phyloP scores from a whole-genome alignment of 2,888 invertebrate species.

The Cepaea hortensis region DNA sequence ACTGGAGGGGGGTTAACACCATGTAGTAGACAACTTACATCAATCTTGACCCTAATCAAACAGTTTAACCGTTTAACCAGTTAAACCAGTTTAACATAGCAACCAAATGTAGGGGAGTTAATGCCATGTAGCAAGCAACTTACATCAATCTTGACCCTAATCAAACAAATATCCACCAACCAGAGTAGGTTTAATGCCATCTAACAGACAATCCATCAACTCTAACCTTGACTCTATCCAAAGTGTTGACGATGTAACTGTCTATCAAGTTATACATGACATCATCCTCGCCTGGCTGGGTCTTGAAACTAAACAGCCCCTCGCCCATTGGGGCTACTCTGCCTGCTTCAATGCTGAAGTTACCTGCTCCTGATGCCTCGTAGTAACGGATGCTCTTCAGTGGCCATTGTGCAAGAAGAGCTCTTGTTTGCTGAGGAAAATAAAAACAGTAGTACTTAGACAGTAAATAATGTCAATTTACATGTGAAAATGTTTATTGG shows the following conservation, averaged over 20 bases:
- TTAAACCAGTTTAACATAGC: too few relatives aligned
- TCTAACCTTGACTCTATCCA: conserved; percentile 54
- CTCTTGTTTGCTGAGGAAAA: conserved; percentile 56
- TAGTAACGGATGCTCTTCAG: conserved; percentile 73
- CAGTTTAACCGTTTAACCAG: too few relatives aligned
- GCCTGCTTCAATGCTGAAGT: conserved; percentile 72
- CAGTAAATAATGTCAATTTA: neutral
- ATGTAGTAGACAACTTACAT: too few relatives aligned
- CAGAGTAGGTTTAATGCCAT: too few relatives aligned
- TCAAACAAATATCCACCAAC: too few relatives aligned
- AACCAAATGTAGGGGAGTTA: too few relatives aligned
- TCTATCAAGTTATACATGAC: conserved; percentile 71
- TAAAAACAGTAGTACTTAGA: neutral
- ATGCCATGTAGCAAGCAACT: too few relatives aligned
- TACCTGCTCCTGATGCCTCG: conserved; percentile 71
- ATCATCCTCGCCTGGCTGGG: conserved; percentile 66
- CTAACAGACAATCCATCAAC: neutral
- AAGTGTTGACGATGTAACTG: conserved; percentile 62
- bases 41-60: too few relatives aligned
- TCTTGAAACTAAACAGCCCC: conserved; percentile 72
- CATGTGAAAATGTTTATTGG: too few relatives aligned
- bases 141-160: too few relatives aligned
- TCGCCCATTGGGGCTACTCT: conserved; percentile 73
- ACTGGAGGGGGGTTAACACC: too few relatives aligned
- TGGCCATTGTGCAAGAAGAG: conserved; percentile 75